These are phyloP conservation scores for Nyctibius grandis DNA, from an alignment of 2,797 vertebrate species.

Conservation along the genomic window DNA sequence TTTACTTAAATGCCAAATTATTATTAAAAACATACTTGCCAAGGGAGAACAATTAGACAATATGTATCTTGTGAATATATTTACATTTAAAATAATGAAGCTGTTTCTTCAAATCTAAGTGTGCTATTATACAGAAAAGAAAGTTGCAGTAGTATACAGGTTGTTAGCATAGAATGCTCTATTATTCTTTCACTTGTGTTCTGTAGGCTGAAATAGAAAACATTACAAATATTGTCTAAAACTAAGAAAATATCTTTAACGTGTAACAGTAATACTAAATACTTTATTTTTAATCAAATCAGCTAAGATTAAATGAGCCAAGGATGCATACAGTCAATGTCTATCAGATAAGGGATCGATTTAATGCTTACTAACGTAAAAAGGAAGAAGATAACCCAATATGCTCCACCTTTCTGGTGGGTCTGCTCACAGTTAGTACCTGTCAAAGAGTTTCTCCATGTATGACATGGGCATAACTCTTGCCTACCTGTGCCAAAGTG, in stretches of 20 bases:
- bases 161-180: not conserved
- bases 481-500: not conserved
- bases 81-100: not conserved
- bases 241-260: not conserved
- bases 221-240: not conserved
- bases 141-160: not conserved
- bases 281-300: slow-evolving; percentile 12
- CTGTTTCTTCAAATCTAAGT: not conserved
- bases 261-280: not conserved
- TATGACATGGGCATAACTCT: fast-evolving
- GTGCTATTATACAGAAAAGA: not conserved
- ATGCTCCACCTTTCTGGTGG: not conserved
- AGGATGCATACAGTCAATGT: not conserved
- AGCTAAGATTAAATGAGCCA: not conserved
- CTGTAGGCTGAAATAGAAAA: not conserved
- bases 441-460: not conserved
- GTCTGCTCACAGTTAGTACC: not conserved
- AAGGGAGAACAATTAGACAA: not conserved
- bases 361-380: not conserved
- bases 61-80: not conserved
- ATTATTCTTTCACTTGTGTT: not conserved
- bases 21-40: slow-evolving; percentile 5
- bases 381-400: not conserved
- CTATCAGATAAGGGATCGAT: not conserved
- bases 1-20: slow-evolving; percentile 23